These are phyloP conservation scores for Darevskia mixta DNA, from an alignment of 2,797 vertebrate species.

Conservation along the genomic window DNA sequence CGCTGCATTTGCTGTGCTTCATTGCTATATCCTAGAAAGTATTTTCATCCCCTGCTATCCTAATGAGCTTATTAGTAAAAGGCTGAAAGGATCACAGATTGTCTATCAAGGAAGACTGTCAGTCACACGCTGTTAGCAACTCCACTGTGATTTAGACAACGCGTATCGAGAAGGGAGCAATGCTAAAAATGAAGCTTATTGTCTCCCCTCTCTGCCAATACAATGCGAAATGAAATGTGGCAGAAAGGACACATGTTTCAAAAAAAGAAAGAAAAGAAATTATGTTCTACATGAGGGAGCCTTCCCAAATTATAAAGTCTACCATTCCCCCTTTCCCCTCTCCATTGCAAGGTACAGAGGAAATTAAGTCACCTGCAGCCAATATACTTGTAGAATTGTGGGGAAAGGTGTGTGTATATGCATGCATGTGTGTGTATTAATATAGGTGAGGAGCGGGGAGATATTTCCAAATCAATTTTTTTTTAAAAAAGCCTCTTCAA, in stretches of 20 bases:
- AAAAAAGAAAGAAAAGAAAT: slow-evolving; percentile 37
- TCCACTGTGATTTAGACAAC: slow-evolving; percentile 77
- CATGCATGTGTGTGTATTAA: too few relatives aligned
- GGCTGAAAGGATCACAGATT: slow-evolving; percentile 82
- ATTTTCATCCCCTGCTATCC: slow-evolving; percentile 72
- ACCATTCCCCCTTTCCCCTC: slow-evolving; percentile 56
- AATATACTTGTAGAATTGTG: slow-evolving; percentile 35
- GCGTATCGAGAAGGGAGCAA: slow-evolving; percentile 63
- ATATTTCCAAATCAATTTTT: not conserved
- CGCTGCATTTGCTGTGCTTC: slow-evolving; percentile 79
- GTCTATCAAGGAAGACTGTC: slow-evolving; percentile 81
- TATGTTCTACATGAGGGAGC: slow-evolving; percentile 66
- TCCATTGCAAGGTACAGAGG: slow-evolving; percentile 55
- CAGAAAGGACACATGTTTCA: slow-evolving; percentile 56
- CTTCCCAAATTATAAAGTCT: slow-evolving; percentile 67
- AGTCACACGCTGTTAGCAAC: slow-evolving; percentile 79
- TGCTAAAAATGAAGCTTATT: slow-evolving; percentile 68
- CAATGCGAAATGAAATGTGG: slow-evolving; percentile 69
- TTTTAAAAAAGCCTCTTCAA: not conserved
- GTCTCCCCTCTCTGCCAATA: slow-evolving; percentile 55
- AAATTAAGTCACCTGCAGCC: slow-evolving; percentile 61
- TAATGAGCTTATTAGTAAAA: slow-evolving; percentile 87
- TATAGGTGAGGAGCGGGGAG: not conserved
- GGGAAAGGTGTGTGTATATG: slow-evolving; percentile 3
- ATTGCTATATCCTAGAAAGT: slow-evolving; percentile 78